Percentiles rank a stretch among this genome's conserved stretches.
Conservation (phyloP, 1,140 invertebrate species). For the Cotesia chilonis region DNA sequence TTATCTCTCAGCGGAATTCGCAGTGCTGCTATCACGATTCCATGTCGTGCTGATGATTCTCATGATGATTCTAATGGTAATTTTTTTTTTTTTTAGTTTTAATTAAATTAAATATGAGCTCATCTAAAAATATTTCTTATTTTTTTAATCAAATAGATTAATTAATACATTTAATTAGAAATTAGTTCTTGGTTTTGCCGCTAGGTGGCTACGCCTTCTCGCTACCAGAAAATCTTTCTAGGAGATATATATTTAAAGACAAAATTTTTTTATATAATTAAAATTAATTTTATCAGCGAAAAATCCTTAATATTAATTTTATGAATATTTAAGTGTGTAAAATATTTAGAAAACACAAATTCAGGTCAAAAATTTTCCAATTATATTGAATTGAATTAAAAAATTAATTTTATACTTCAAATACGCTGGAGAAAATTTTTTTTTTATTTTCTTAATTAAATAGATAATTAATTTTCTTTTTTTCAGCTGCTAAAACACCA, state of each 20-base stretch:
- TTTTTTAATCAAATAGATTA: no score
- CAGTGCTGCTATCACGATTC: conserved; percentile 68
- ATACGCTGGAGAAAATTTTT: background rate
- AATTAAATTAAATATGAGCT: no score
- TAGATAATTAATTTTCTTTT: background rate
- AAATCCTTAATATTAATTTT: background rate
- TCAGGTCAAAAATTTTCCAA: no score
- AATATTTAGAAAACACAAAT: no score
- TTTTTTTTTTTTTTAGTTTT: background rate
- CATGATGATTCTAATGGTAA: conserved; percentile 53
- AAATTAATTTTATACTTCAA: no score
- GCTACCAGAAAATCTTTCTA: no score
- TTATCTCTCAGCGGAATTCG: conserved; percentile 47
- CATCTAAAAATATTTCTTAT: no score
- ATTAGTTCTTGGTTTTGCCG: background rate
- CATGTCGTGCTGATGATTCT: conserved; percentile 58
- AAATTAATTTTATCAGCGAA: background rate
- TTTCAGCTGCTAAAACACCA: conserved; percentile 49
- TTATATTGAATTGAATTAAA: no score
- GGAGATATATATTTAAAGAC: no score
- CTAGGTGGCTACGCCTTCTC: no score
- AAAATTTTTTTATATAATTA: conserved; percentile 11
- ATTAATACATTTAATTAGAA: background rate
- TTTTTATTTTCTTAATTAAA: background rate
- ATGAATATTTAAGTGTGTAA: background rate